phyloP scores from a whole-genome alignment of 2,888 invertebrate species.

The Schizaphis graminum region DNA sequence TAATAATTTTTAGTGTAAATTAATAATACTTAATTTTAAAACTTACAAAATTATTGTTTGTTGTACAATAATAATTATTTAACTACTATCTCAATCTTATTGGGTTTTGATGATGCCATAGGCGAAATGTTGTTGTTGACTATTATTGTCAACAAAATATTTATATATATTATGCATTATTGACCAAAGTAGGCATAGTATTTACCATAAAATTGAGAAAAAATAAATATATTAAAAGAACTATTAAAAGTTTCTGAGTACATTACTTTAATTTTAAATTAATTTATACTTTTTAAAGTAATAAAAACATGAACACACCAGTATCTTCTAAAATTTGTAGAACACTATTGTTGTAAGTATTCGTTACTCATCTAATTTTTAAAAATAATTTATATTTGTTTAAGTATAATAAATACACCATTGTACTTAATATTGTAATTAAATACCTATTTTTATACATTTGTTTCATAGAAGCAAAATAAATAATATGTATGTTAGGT shows the following conservation, averaged over 20 bases:
- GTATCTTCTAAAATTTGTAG: background rate
- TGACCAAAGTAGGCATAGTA: background rate
- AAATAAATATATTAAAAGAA: background rate
- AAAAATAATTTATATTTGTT: background rate
- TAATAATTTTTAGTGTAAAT: background rate
- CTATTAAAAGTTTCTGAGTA: background rate
- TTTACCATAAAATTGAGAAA: background rate
- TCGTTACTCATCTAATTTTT: background rate
- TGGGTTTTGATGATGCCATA: background rate
- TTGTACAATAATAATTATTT: background rate
- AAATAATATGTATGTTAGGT: background rate
- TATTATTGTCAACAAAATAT: constrained; percentile 28
- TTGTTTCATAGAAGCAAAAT: background rate
- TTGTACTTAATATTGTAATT: background rate
- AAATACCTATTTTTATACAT: background rate
- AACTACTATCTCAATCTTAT: background rate
- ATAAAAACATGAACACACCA: background rate
- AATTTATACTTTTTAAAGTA: background rate
- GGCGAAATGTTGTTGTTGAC: constrained; percentile 45
- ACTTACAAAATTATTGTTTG: background rate
- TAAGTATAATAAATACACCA: background rate
- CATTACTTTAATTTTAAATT: background rate
- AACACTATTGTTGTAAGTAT: background rate
- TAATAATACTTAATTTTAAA: background rate
- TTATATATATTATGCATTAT: background rate